phyloP scores from a whole-genome alignment of 2,888 invertebrate species.

The Chesias legatella region DNA sequence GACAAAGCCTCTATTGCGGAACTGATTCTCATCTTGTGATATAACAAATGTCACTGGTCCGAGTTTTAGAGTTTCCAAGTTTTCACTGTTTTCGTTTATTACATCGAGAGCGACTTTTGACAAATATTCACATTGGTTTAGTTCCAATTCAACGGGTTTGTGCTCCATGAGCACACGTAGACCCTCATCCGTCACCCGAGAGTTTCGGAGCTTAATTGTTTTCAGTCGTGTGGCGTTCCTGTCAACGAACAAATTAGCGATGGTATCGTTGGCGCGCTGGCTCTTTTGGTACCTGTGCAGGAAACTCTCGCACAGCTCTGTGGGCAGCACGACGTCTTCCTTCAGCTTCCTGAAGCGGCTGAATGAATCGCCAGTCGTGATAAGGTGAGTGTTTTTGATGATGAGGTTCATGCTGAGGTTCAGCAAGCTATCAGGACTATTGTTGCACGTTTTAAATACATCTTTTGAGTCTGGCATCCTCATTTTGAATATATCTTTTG shows the following conservation, averaged over 20 bases:
- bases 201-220: constrained; percentile 85
- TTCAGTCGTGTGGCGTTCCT: constrained; percentile 84
- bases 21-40: constrained; percentile 68
- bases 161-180: constrained; percentile 86
- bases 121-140: constrained; percentile 86
- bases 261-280: constrained; percentile 82
- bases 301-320: constrained; percentile 86
- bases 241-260: constrained; percentile 86
- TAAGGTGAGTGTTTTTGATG: constrained; percentile 81
- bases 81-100: constrained; percentile 85
- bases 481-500: too few species aligned
- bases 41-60: constrained; percentile 84
- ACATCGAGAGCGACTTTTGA: constrained; percentile 82
- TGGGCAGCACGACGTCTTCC: constrained; percentile 83
- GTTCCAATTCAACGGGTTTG: constrained; percentile 85
- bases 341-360: constrained; percentile 74
- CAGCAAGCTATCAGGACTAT: constrained; percentile 81
- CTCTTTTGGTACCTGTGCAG: constrained; percentile 79
- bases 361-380: constrained; percentile 73
- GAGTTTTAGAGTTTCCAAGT: constrained; percentile 85
- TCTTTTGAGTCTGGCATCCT: too few species aligned
- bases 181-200: constrained; percentile 86
- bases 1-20: constrained; percentile 69
- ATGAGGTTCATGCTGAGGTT: constrained; percentile 83
- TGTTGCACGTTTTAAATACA: constrained; percentile 51